Evolutionary conservation across 2,113 vertebrate species (phyloP).

Genomic region (Myrmecobius fasciatus): DNA sequence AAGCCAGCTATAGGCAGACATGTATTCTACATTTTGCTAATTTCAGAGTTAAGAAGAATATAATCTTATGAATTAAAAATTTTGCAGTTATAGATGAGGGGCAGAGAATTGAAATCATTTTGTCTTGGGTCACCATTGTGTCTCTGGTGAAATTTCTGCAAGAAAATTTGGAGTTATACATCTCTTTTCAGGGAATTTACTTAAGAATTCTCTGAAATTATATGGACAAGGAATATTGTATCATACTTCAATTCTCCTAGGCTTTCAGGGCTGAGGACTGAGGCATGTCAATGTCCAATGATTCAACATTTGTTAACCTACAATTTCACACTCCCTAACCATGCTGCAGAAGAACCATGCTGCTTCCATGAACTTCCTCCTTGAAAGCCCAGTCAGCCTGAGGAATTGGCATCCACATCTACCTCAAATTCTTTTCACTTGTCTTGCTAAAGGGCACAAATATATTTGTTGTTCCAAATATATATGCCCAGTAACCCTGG

Average conservation of each 20-base stretch:
- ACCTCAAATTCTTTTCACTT: background rate
- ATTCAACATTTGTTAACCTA: background rate
- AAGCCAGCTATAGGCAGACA: background rate
- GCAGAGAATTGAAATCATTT: background rate
- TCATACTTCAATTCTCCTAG: background rate
- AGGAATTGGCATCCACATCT: background rate
- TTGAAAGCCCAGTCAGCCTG: background rate
- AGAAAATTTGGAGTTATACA: background rate
- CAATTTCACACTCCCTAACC: background rate
- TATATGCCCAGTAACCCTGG: no score
- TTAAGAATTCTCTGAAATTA: background rate
- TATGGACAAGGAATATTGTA: background rate
- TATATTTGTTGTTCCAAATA: background rate
- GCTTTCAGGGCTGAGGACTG: background rate
- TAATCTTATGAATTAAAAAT: background rate
- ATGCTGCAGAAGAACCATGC: background rate
- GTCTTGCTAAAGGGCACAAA: background rate
- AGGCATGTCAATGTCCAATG: background rate
- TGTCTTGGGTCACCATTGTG: background rate
- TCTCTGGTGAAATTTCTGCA: background rate
- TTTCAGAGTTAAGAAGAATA: background rate
- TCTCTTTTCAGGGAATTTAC: background rate
- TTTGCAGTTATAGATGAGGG: background rate
- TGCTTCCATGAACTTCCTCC: background rate
- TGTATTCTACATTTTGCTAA: background rate